Base-by-base conservation (phyloP, 2,797 vertebrate genomes). In the Argyrosomus regius region DNA sequence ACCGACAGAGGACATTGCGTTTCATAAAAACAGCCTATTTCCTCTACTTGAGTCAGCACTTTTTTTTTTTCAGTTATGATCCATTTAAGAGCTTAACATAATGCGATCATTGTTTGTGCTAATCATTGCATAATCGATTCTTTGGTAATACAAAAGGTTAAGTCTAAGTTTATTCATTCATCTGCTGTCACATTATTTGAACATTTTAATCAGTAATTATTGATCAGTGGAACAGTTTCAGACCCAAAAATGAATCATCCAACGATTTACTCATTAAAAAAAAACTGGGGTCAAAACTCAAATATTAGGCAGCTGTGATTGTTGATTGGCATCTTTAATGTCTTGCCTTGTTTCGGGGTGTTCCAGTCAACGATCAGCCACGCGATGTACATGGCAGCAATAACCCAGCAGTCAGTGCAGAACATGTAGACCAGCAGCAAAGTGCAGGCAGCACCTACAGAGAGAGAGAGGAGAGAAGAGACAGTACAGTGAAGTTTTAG, bases 301-400 rank as follows among this genome's bases (percentile, higher is more conserved):
- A 50, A 41, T 4, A 41, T 48, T 60, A 31, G 48, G 1, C 5
- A 45, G 22, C 18, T 17, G 54, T 18, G 3, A 5, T 41, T 59
- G 39, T 57, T 43, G 0, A 49, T 2, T 22, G 48, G 20, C 45
- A 72, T 73, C 0, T 31, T 12, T 46, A 2, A 20, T 24, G 1
- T 48, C 85, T 94, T 91, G 95, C 98, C 98, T 97, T 96, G 95
- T 87, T 96, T 97, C 1, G 98, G 98, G 1, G 98, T 99, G 90
- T 99, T 97, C 98, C 98, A 99, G 95, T 99, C 98, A 46, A 99
- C 92, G 14, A 96, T 97, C 84, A 99, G 95, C 98, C 98, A 99
- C 78, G 96, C 94, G 9, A 96, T 95, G 91, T 99, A 99, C 0
- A 97, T 74, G 69, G 96, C 98, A 0, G 97, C 93, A 12, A 99